Evolutionary conservation across 2,797 vertebrate genomes (phyloP), one percentile per base, ranked within the genome.

Genomic region (Rhincodon typus): DNA sequence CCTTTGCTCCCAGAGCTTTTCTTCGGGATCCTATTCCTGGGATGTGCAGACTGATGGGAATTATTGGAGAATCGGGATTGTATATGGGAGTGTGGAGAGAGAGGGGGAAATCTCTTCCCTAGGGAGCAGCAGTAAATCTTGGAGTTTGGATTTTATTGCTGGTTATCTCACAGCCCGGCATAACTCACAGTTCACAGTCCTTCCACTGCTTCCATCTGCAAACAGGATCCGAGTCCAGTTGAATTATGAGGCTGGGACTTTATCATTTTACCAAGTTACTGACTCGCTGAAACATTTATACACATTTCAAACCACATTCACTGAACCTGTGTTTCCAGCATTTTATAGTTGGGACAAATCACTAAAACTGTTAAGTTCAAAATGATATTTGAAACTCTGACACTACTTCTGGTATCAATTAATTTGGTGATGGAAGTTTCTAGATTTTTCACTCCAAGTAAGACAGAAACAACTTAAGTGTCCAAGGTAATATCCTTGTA

Each of bases 1-100:
- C 34, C n/a, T 82, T 17, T 82, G 77, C 77, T 82, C n/a, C n/a
- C 77, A 82, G n/a, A 82, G 77, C 77, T 82, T 82, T n/a, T 82
- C n/a, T 34, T 82, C 77, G 38, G n/a, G 77, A 82, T 82, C 15
- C 77, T 34, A 82, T 82, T 82, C n/a, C 77, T 82, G 77, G 77
- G 77, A 82, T 82, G 77, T 38, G n/a, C 34, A 19, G 15, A 38
- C n/a, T 19, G 77, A 82, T 82, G 77, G 77, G 15, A 82, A 82
- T 38, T 10, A 38, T 13, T 82, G 77, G 77, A n/a, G n/a, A 38
- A 17, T 82, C 4, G 77, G 77, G 77, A 38, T 82, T 82, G 77
- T 82, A 13, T 79, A 2, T 79, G 34, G 30, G 74, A 79, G 74
- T 79, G 74, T 79, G 74, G 74, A 79, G 74, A n/a, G 74, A 15